Evolutionary conservation across 2,888 invertebrate genomes (phyloP).

Genomic region (Diploptera punctata): DNA sequence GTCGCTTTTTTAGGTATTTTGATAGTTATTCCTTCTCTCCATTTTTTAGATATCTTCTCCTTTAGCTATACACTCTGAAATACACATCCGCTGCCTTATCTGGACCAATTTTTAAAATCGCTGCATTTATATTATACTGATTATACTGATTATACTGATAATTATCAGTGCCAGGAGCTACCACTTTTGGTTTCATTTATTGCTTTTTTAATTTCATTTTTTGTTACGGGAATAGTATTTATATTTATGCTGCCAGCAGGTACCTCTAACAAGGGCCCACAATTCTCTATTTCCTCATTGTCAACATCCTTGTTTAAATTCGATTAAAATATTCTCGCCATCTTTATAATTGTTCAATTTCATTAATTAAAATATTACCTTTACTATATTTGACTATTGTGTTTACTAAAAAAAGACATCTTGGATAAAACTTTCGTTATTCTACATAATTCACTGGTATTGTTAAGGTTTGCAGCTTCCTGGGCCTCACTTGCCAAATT

Average conservation of each 20-base stretch:
- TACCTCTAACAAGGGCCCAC: not conserved
- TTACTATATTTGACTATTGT: not conserved
- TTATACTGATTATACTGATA: too few relatives aligned
- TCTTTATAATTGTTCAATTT: slow-evolving; percentile 1
- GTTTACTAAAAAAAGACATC: not conserved
- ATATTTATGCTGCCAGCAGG: not conserved
- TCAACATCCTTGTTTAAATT: not conserved
- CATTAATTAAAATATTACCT: not conserved
- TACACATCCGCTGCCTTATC: not conserved
- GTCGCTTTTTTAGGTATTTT: not conserved
- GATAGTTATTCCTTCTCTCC: too few relatives aligned
- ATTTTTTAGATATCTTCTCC: too few relatives aligned
- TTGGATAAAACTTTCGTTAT: not conserved
- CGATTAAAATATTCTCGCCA: not conserved
- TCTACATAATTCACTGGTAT: slow-evolving; percentile 1
- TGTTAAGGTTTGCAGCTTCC: not conserved
- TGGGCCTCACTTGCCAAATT: slow-evolving; percentile 2
- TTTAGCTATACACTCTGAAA: too few relatives aligned
- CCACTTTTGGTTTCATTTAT: slow-evolving; percentile 10
- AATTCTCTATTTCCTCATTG: not conserved
- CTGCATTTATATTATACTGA: slow-evolving; percentile 8
- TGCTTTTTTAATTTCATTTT: not conserved
- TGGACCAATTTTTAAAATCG: not conserved
- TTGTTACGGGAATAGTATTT: not conserved
- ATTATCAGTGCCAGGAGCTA: not conserved